Conservation (phyloP, 2,797 vertebrate species). For the Melanotaenia trifasciata region DNA sequence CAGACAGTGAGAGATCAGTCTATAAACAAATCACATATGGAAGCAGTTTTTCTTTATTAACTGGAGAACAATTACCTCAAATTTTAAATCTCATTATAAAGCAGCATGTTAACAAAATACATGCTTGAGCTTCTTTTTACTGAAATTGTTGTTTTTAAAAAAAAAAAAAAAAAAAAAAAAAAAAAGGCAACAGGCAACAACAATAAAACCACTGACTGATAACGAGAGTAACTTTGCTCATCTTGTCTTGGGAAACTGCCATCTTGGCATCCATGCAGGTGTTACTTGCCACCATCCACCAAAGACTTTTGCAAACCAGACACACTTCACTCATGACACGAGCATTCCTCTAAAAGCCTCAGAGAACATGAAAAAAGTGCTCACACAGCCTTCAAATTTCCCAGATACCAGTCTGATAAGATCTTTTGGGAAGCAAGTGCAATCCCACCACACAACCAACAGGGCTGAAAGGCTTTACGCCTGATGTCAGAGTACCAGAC, state of each 20-base stretch:
- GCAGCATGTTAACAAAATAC: too few species aligned
- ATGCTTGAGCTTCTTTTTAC: too few species aligned
- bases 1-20: conserved; percentile 18
- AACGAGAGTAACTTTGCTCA: background rate
- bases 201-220: background rate
- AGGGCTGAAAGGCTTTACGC: too few species aligned
- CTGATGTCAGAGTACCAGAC: too few species aligned
- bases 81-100: background rate
- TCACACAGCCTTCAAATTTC: background rate
- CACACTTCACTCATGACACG: too few species aligned
- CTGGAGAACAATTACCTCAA: conserved; percentile 14
- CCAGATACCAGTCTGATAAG: background rate
- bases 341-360: background rate
- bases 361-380: background rate
- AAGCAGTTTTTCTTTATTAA: conserved; percentile 30
- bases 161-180: too few species aligned
- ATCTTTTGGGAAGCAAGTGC: background rate
- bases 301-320: background rate
- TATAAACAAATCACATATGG: conserved; percentile 20
- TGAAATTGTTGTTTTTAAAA: too few species aligned
- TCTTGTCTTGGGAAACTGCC: background rate
- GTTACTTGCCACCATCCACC: background rate
- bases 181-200: too few species aligned
- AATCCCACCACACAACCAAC: too few species aligned
- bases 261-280: background rate